These are phyloP conservation scores for Alviniconcha strummeri DNA, from an alignment of 2,888 invertebrate genomes.

Conservation along the genomic window DNA sequence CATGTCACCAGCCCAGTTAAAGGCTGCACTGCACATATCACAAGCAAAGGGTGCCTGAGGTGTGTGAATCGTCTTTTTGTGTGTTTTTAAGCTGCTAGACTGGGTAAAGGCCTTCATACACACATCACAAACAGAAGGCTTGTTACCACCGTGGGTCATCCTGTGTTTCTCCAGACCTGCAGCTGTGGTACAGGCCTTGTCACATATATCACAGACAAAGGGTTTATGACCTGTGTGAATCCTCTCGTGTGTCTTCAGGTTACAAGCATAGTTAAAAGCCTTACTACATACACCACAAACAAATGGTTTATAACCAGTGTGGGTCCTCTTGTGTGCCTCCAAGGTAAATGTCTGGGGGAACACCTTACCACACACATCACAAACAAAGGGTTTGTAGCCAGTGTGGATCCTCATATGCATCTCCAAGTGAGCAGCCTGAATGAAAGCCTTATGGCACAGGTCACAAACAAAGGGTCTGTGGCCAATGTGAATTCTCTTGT, in stretches of 20 bases:
- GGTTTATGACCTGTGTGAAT: conserved; percentile 35
- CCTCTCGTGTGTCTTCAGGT: conserved; percentile 41
- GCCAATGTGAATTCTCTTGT: too few relatives aligned
- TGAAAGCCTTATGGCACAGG: too few relatives aligned
- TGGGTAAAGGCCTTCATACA: conserved; percentile 21
- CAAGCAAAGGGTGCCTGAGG: conserved; percentile 5
- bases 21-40: neutral
- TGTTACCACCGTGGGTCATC: conserved; percentile 37
- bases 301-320: conserved; percentile 46
- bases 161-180: conserved; percentile 39
- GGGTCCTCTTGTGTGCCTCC: conserved; percentile 45
- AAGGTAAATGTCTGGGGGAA: conserved; percentile 44
- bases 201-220: conserved; percentile 26
- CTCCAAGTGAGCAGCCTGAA: too few relatives aligned
- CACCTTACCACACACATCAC: conserved; percentile 42
- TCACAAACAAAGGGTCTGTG: too few relatives aligned
- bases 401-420: neutral
- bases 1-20: too few relatives aligned
- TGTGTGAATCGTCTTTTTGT: conserved; percentile 11
- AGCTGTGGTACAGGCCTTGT: conserved; percentile 34
- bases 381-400: conserved; percentile 36
- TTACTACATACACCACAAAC: conserved; percentile 47
- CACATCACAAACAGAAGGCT: conserved; percentile 37
- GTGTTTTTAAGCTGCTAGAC: conserved; percentile 5
- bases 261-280: conserved; percentile 42